phyloP scores from a whole-genome alignment of 2,797 vertebrate species.

The Glossophaga mutica region DNA sequence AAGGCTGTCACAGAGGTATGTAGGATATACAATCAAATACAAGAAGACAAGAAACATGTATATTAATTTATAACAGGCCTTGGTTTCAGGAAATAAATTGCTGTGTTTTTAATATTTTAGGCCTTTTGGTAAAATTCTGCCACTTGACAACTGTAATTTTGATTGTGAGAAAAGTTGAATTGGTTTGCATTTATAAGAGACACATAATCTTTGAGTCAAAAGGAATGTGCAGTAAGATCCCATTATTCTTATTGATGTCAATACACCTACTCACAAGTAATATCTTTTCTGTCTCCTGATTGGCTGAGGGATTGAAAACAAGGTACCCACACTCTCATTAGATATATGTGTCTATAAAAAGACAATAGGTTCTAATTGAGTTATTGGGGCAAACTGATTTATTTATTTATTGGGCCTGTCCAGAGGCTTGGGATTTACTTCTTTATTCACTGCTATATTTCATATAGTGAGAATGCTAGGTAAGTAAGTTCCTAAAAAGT shows the following conservation, averaged over 20 bases:
- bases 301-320: not conserved
- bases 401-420: not conserved
- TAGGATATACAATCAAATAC: not conserved
- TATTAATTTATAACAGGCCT: not conserved
- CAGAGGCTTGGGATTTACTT: not conserved
- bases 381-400: not conserved
- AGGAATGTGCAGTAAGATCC: not conserved
- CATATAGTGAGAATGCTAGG: not conserved
- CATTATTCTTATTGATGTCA: not conserved
- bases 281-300: not conserved
- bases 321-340: not conserved
- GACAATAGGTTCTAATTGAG: not conserved
- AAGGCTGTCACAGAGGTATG: not conserved
- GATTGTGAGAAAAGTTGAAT: not conserved
- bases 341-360: not conserved
- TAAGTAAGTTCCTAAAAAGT: not conserved
- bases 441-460: not conserved
- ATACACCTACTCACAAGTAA: not conserved
- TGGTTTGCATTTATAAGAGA: not conserved
- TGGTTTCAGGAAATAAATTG: constrained; percentile 22
- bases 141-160: not conserved
- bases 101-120: not conserved
- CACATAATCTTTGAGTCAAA: not conserved
- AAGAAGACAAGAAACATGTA: not conserved
- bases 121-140: not conserved